These are phyloP conservation scores for Ethmia dodecea DNA, from an alignment of 2,888 invertebrate genomes.

Conservation along the genomic window DNA sequence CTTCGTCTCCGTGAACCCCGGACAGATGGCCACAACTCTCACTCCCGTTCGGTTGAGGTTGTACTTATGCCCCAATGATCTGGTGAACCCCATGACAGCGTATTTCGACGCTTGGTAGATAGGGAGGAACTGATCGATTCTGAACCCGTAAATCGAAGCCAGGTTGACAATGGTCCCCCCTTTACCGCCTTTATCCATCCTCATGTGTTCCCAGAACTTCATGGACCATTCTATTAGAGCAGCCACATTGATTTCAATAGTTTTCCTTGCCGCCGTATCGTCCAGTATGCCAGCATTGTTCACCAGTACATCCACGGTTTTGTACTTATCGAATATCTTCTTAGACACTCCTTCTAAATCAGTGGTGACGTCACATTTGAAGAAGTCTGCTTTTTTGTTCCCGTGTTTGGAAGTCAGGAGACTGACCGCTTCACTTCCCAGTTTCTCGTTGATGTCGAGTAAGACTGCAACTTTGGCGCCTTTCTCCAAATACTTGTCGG, in stretches of 20 bases:
- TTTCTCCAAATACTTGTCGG: slow-evolving; percentile 54
- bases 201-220: slow-evolving; percentile 78
- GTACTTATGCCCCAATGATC: slow-evolving; percentile 48
- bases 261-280: slow-evolving; percentile 30
- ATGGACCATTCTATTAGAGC: slow-evolving; percentile 52
- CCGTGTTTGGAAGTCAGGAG: slow-evolving; percentile 61
- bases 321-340: slow-evolving; percentile 37
- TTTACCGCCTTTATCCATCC: slow-evolving; percentile 69
- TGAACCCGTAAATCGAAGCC: slow-evolving; percentile 70
- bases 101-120: slow-evolving; percentile 74
- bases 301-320: slow-evolving; percentile 53
- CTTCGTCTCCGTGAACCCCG: slow-evolving; percentile 59
- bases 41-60: slow-evolving; percentile 60
- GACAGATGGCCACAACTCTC: slow-evolving; percentile 62
- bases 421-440: slow-evolving; percentile 49
- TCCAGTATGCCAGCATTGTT: slow-evolving; percentile 61
- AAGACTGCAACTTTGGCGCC: slow-evolving; percentile 39
- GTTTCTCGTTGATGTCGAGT: slow-evolving; percentile 38
- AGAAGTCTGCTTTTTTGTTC: slow-evolving; percentile 55
- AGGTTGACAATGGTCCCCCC: slow-evolving; percentile 74
- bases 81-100: slow-evolving; percentile 64
- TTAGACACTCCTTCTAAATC: slow-evolving; percentile 57
- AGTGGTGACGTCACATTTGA: slow-evolving; percentile 68
- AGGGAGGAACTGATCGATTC: slow-evolving; percentile 58
- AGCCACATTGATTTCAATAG: slow-evolving; percentile 49